Evolutionary conservation across 1,140 invertebrate genomes (phyloP).

Genomic region (Neoseiulus cucumeris): DNA sequence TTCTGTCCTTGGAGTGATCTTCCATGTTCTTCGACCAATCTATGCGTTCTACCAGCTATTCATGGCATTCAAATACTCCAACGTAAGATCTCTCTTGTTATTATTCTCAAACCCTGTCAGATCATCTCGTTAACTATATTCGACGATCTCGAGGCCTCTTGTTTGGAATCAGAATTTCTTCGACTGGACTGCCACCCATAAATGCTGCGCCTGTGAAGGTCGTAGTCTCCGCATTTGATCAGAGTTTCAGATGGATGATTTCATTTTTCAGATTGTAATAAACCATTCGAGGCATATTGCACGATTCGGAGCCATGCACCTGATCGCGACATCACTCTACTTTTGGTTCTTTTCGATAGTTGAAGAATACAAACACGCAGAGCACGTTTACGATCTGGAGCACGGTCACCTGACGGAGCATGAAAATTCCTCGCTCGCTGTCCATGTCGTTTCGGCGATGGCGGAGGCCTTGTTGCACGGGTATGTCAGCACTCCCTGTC

Average conservation of each 20-base stretch:
- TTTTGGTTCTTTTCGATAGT: conserved; percentile 51
- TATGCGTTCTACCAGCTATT: conserved; percentile 48
- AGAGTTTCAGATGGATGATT: no score
- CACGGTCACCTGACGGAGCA: neutral
- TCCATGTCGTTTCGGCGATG: neutral
- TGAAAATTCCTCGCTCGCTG: neutral
- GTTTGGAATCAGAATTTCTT: no score
- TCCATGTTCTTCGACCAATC: conserved; percentile 40
- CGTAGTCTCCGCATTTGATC: no score
- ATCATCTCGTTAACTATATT: no score
- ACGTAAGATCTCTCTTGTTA: conserved; percentile 37
- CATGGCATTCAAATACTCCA: conserved; percentile 54
- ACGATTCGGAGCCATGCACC: conserved; percentile 49
- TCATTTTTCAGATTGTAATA: conserved; percentile 36
- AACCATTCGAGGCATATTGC: conserved; percentile 36
- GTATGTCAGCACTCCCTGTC: no score
- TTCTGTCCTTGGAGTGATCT: conserved; percentile 30
- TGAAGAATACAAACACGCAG: conserved; percentile 29
- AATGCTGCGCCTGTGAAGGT: no score
- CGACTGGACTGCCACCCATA: no score
- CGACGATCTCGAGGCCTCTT: no score
- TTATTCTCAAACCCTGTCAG: no score
- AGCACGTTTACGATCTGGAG: neutral
- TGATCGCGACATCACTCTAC: conserved; percentile 44
- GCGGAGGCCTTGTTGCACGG: neutral